phyloP scores from a whole-genome alignment of 2,113 vertebrate species.

The Actenoides hombroni region DNA sequence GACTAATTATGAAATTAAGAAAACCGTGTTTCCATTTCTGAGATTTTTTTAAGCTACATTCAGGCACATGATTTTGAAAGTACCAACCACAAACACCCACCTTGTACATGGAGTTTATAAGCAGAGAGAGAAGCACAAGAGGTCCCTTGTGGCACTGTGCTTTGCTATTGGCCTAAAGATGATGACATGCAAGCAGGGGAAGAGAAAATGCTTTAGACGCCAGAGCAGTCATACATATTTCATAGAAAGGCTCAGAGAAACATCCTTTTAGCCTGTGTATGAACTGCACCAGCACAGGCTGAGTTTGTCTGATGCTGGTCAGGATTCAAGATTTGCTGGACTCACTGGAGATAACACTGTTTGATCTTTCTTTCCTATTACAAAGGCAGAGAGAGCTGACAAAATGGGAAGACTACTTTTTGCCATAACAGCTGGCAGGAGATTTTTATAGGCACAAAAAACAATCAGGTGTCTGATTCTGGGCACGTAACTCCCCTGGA shows the following conservation, averaged over 20 bases:
- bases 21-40: neutral
- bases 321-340: neutral
- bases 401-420: neutral
- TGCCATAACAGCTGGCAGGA: constrained; percentile 1
- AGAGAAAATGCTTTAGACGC: neutral
- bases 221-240: constrained; percentile 14
- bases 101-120: neutral
- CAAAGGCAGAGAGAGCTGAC: neutral
- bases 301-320: neutral
- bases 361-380: neutral
- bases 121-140: neutral
- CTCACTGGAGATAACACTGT: neutral
- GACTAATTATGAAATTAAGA: neutral
- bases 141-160: neutral
- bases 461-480: constrained; percentile 12
- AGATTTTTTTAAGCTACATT: neutral
- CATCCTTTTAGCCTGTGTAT: neutral
- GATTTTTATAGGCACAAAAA: constrained; percentile 12
- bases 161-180: constrained; percentile 18
- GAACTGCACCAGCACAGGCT: neutral
- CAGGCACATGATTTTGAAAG: neutral
- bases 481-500: constrained; percentile 21
- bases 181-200: neutral
- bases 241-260: neutral
- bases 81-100: neutral